These are phyloP conservation scores for Tragelaphus eurycerus DNA, from an alignment of 2,797 vertebrate genomes.

Conservation along the genomic window DNA sequence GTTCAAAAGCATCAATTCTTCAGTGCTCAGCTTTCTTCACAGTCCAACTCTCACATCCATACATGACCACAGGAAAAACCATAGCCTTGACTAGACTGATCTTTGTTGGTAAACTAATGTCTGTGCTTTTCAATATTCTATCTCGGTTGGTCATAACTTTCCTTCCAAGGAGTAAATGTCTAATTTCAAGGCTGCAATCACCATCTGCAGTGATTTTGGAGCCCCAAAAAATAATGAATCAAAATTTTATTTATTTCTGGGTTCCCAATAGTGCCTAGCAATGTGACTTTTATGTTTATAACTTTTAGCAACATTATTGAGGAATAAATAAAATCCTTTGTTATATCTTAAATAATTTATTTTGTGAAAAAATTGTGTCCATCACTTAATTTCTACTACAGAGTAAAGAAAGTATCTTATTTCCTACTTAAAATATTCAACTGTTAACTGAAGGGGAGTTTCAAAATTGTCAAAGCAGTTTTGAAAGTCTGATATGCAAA, in stretches of 20 bases:
- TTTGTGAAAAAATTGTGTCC: background rate
- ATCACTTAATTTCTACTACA: background rate
- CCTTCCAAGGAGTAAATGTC: too few species aligned
- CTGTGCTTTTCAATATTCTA: too few species aligned
- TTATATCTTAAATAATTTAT: background rate
- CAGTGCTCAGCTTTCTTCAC: fast-evolving
- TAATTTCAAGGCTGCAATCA: too few species aligned
- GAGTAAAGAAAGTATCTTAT: background rate
- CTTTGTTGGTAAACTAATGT: too few species aligned
- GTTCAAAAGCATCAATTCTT: too few species aligned
- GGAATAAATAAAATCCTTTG: background rate
- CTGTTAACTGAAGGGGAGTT: background rate
- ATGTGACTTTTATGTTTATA: background rate
- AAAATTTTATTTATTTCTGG: background rate
- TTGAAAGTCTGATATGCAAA: background rate
- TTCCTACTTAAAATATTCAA: background rate
- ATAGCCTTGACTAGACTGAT: too few species aligned
- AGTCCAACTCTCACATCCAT: too few species aligned
- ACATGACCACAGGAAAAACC: too few species aligned
- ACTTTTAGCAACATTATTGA: background rate
- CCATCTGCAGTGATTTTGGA: too few species aligned
- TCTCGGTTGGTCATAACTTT: too few species aligned
- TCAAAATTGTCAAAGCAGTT: background rate
- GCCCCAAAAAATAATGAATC: background rate
- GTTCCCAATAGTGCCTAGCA: background rate